Percentiles rank a stretch among this genome's conserved stretches.
phyloP scores from a whole-genome alignment of 2,797 vertebrate genomes.

The Ficedula albicollis region DNA sequence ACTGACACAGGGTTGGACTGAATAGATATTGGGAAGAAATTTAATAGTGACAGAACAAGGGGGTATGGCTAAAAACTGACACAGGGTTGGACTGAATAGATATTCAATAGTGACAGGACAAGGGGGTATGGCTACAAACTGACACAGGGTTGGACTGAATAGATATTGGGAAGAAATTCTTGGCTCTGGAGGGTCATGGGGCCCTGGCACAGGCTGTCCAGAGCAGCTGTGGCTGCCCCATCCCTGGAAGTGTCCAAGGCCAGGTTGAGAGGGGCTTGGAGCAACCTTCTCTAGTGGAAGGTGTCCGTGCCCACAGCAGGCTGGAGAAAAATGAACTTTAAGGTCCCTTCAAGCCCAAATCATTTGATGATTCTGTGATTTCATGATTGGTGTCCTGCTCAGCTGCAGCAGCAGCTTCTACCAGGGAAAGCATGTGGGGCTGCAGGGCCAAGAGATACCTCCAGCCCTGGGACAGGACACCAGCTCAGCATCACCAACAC shows the following conservation, averaged over 20 bases:
- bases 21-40: not conserved
- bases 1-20: not conserved
- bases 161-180: not conserved
- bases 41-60: not conserved
- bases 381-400: not conserved
- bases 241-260: not conserved
- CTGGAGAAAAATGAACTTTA: not conserved
- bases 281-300: not conserved
- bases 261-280: not conserved
- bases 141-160: not conserved
- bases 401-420: not conserved
- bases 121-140: not conserved
- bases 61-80: not conserved
- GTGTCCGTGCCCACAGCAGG: accelerated
- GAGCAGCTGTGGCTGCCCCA: not conserved
- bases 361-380: not conserved
- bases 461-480: not conserved
- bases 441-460: not conserved
- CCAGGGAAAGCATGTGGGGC: not conserved
- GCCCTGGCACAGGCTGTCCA: not conserved
- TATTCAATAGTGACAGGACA: not conserved
- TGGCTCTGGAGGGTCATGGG: not conserved
- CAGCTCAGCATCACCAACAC: accelerated
- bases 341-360: not conserved
- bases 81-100: not conserved